Conservation (phyloP, 2,797 vertebrate species). For the Myotis planiceps region DNA sequence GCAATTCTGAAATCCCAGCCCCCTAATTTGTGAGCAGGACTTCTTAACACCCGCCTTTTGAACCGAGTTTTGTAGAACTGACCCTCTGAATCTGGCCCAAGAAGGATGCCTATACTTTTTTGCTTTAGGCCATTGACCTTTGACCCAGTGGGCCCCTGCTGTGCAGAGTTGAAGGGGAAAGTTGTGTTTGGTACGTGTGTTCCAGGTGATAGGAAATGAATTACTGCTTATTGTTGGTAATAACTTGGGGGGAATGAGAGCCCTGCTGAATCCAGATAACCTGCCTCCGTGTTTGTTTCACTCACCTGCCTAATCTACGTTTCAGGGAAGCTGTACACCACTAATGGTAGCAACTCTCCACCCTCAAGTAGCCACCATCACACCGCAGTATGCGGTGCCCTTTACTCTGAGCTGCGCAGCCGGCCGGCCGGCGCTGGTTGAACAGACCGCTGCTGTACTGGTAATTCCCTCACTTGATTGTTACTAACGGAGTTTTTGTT, state of each 20-base stretch:
- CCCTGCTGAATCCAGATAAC: conserved; percentile 80
- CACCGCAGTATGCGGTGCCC: conserved; percentile 98
- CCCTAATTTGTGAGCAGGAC: background rate
- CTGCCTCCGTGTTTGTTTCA: conserved; percentile 88
- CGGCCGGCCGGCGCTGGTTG: conserved; percentile 97
- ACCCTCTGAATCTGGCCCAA: conserved; percentile 53
- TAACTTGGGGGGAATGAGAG: conserved; percentile 74
- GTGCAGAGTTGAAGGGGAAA: background rate
- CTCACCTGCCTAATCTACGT: conserved; percentile 92
- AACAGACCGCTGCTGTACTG: conserved; percentile 99
- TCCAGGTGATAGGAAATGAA: conserved; percentile 39
- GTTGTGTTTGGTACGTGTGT: background rate
- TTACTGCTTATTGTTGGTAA: conserved; percentile 54
- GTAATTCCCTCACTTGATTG: conserved; percentile 94
- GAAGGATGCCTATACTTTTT: conserved; percentile 47
- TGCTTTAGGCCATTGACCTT: conserved; percentile 42
- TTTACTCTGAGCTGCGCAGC: conserved; percentile 97
- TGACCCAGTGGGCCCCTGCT: conserved; percentile 23
- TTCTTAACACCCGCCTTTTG: conserved; percentile 18
- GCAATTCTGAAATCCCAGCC: conserved; percentile 47
- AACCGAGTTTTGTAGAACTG: conserved; percentile 5
- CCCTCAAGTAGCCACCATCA: conserved; percentile 97
- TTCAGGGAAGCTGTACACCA: conserved; percentile 99
- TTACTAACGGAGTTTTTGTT: conserved; percentile 87
- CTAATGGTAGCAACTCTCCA: conserved; percentile 99